Evolutionary conservation across 2,797 vertebrate species (phyloP).

Genomic region (Poecilia gillii): DNA sequence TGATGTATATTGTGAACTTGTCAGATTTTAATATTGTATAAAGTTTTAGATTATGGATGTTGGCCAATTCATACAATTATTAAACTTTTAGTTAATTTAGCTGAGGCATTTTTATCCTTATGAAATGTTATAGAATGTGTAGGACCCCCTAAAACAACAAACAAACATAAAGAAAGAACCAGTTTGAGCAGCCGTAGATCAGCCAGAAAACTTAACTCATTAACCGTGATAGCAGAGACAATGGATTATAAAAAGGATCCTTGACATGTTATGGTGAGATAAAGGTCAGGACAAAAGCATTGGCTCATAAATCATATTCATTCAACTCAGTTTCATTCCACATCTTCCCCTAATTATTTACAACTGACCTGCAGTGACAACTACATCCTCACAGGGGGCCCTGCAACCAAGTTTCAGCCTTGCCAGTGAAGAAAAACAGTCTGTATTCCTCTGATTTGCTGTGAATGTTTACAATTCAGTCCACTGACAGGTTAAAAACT

Average conservation of each 20-base stretch:
- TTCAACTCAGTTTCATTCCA: constrained; percentile 3
- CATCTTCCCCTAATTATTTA: constrained; percentile 1
- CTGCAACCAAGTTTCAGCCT: background rate
- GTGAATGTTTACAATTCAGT: constrained; percentile 1
- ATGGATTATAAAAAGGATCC: background rate
- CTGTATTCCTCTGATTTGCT: background rate
- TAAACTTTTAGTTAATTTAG: no score
- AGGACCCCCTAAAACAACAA: no score
- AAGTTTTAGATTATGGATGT: background rate
- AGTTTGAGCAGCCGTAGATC: no score
- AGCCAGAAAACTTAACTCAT: background rate
- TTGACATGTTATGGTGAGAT: constrained; percentile 3
- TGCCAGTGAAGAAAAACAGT: background rate
- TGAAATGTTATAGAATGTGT: no score
- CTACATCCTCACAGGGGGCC: constrained; percentile 10
- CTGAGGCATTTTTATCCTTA: no score
- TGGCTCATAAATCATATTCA: constrained; percentile 5
- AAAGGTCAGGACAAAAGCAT: background rate
- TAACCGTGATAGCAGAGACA: background rate
- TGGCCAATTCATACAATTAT: background rate
- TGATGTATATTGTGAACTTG: background rate
- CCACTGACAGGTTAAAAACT: background rate
- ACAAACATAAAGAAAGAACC: no score
- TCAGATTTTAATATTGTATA: background rate
- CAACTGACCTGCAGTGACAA: constrained; percentile 2